phyloP scores from a whole-genome alignment of 53 echinoderm and acorn worm species.

The Holothuria scabra region DNA sequence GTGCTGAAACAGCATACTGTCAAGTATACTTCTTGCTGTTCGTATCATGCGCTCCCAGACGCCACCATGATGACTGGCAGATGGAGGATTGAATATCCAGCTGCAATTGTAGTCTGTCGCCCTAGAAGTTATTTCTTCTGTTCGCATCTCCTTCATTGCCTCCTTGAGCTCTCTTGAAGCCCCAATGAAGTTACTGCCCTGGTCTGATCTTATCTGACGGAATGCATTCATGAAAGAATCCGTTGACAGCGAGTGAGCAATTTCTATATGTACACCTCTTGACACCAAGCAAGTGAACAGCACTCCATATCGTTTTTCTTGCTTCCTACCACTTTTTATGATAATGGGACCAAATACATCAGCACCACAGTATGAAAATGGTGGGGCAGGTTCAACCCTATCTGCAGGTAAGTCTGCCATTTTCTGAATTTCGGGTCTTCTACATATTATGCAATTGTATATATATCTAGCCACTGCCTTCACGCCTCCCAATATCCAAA shows the following conservation, averaged over 20 bases:
- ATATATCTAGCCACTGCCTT: slow-evolving; percentile 46
- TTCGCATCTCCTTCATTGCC: slow-evolving; percentile 53
- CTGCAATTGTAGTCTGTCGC: background rate
- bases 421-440: slow-evolving; percentile 9
- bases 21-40: slow-evolving; percentile 5
- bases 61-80: slow-evolving; percentile 42
- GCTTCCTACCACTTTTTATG: slow-evolving; percentile 39
- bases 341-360: slow-evolving; percentile 43
- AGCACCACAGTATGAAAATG: slow-evolving; percentile 34
- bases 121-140: slow-evolving; percentile 22
- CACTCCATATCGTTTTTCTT: slow-evolving; percentile 53
- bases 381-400: background rate
- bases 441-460: slow-evolving; percentile 35
- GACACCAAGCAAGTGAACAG: slow-evolving; percentile 59
- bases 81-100: slow-evolving; percentile 42
- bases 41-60: slow-evolving; percentile 42
- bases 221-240: slow-evolving; percentile 63
- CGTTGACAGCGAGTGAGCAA: slow-evolving; percentile 39
- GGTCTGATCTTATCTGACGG: slow-evolving; percentile 43
- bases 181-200: background rate
- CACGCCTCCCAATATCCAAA: background rate
- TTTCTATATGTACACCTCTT: slow-evolving; percentile 59
- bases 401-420: slow-evolving; percentile 49
- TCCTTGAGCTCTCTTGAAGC: slow-evolving; percentile 5
- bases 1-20: slow-evolving; percentile 39